Evolutionary conservation across 1,140 invertebrate species (phyloP), one percentile per base, ranked within the genome.

Genomic region (Aphelenchoides avenae): DNA sequence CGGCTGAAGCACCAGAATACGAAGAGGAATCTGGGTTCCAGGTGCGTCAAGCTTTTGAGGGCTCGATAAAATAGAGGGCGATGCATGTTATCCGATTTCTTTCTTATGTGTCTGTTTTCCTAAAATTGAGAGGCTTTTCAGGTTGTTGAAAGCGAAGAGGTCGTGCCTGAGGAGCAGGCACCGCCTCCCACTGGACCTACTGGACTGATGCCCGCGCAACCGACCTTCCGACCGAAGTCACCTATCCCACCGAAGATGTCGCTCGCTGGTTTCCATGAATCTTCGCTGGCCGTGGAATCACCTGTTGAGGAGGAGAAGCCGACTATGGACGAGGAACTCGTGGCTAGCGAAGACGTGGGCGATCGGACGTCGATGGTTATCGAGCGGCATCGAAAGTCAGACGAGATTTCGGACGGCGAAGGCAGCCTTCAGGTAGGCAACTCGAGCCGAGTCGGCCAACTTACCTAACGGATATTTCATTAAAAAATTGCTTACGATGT

Each of bases 221-320:
- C 46, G 1, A 27, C 48, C 3, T 51, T 43, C 30, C 49, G 48
- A 44, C 48, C 48, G n/a, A 51, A 51, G 51, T 51, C 48, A 46
- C 48, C 48, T 11, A 29, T 51, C 15, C 48, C 48, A 5, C 48
- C 48, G 5, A 15, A n/a, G 4, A n/a, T 4, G 40, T 13, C 18
- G 18, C 13, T 36, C 13, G 13, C 18, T 36, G 13, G 34, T 36
- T n/a, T 36, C 13, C 13, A 36, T 13, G 34, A 36, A 36, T 13
- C 18, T n/a, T 24, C 43, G 3, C 15, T 29, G 34, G 43, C 43
- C 15, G 27, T 46, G 3, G 15, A 20, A n/a, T 31, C 3, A 20
- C 43, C 15, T 24, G 43, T 29, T 7, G 18, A 46, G 43, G 34
- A 15, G 43, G 34, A n/a, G 15, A 46, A 24, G 26, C n/a, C 11